phyloP scores from a whole-genome alignment of 2,113 vertebrate species.

The Trochalopteron elliotii region DNA sequence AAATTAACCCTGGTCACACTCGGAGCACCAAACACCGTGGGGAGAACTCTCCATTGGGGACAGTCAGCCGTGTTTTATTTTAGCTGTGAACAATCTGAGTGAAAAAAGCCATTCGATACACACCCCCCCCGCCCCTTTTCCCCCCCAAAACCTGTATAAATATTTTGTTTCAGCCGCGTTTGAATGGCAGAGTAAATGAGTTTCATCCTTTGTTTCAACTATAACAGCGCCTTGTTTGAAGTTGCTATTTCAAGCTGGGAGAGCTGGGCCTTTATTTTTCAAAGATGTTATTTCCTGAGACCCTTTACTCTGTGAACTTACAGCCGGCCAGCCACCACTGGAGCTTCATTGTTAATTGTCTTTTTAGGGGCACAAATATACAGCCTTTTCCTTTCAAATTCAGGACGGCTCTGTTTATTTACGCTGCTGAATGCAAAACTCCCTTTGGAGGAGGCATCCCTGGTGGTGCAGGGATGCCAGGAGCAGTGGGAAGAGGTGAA shows the following conservation, averaged over 20 bases:
- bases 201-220: constrained; percentile 42
- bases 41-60: not conserved
- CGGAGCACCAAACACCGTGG: not conserved
- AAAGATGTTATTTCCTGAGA: constrained; percentile 36
- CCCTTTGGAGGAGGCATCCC: not conserved
- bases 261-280: constrained; percentile 31
- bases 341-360: constrained; percentile 45
- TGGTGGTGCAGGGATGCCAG: not conserved
- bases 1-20: constrained; percentile 27
- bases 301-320: constrained; percentile 6
- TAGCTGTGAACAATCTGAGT: not conserved
- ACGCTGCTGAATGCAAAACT: not conserved
- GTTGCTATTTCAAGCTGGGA: not conserved
- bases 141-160: not conserved
- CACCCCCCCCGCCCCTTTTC: accelerated
- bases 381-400: constrained; percentile 9
- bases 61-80: not conserved
- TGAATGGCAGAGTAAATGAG: not conserved
- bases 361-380: not conserved
- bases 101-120: not conserved
- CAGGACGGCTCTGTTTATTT: not conserved
- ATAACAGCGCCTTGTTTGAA: constrained; percentile 34
- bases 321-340: not conserved
- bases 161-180: constrained; percentile 27
- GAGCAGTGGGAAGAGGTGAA: not conserved